Percentiles rank a stretch among this genome's conserved stretches.
These are phyloP conservation scores for Harmothoe impar DNA, from an alignment of 2,888 invertebrate genomes.

Conservation along the genomic window DNA sequence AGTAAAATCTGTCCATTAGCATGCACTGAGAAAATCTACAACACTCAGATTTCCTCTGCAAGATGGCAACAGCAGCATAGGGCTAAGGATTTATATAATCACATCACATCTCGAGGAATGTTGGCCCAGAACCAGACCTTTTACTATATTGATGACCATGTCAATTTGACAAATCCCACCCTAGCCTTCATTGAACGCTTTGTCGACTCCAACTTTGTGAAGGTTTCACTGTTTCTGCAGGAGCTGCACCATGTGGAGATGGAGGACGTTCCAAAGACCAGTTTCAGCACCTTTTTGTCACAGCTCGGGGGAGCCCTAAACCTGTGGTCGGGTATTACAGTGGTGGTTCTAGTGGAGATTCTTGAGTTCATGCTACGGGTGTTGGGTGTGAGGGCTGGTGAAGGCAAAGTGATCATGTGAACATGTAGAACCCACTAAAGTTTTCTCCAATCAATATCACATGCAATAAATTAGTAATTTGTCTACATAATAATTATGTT, in stretches of 20 bases:
- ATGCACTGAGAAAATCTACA: conserved; percentile 2
- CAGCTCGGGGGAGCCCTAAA: conserved; percentile 49
- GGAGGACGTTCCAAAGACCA: background rate
- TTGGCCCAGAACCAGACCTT: background rate
- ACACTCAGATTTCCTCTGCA: background rate
- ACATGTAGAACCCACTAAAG: too few relatives aligned
- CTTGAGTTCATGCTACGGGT: background rate
- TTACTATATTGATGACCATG: too few relatives aligned
- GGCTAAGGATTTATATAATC: too few relatives aligned
- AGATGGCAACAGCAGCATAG: background rate
- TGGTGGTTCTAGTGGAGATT: conserved; percentile 11
- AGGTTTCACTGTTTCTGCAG: background rate
- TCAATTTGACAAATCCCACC: too few relatives aligned
- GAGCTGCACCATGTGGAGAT: background rate
- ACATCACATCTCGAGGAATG: background rate
- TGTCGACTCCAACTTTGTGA: background rate
- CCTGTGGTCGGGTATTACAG: conserved; percentile 49
- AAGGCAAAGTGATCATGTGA: too few relatives aligned
- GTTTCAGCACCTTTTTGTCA: background rate
- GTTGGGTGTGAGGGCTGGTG: background rate
- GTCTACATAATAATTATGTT: too few relatives aligned
- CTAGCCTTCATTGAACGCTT: background rate
- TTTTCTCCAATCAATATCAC: too few relatives aligned
- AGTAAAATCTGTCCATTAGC: background rate
- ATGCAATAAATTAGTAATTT: too few relatives aligned